Evolutionary conservation across 2,888 invertebrate genomes (phyloP), one percentile per base, ranked within the genome.

Genomic region (Nebria salina): DNA sequence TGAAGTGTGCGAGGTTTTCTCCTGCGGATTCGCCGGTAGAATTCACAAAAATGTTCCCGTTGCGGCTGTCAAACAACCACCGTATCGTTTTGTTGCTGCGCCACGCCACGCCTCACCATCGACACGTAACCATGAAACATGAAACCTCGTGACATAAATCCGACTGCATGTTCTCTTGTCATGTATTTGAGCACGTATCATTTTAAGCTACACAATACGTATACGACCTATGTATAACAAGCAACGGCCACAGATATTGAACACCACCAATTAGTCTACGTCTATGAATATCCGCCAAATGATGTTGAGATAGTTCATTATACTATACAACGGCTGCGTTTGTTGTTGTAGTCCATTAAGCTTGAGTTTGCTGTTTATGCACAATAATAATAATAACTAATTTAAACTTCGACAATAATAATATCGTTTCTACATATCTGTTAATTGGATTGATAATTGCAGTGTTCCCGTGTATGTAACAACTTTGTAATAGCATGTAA

Each of bases 161-260:
- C 78, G 78, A 41, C 26, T 65, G 7, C 34, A 70, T 34, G 34
- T 26, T 20, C 25, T 7, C 15, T 20, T 66, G 66, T 66, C n/a
- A 42, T 73, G 78, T 78, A 78, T 78, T 78, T 78, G 64, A 78
- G 72, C 78, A 78, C 72, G 78, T 78, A 78, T 72, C 65, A 78
- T 73, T 78, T 78, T 78, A 54, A 54, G 54, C 54, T 54, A 54
- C 54, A 11, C 54, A 54, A 54, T 54, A 13, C 13, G 54, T 2
- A 54, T 54, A 13, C 13, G 54, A 54, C 54, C 54, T 54, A 54
- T 7, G 13, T 5, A 54, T 54, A 54, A 54, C 6, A 54, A 54
- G 54, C 54, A 54, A 8, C 54, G 2, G 54, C 54, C 54, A 54
- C 54, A 54, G 13, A 54, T 54, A 54, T 54, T 54, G 13, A 54